phyloP scores from a whole-genome alignment of 1,140 invertebrate species.

The Pseudomyrmex pallidus region DNA sequence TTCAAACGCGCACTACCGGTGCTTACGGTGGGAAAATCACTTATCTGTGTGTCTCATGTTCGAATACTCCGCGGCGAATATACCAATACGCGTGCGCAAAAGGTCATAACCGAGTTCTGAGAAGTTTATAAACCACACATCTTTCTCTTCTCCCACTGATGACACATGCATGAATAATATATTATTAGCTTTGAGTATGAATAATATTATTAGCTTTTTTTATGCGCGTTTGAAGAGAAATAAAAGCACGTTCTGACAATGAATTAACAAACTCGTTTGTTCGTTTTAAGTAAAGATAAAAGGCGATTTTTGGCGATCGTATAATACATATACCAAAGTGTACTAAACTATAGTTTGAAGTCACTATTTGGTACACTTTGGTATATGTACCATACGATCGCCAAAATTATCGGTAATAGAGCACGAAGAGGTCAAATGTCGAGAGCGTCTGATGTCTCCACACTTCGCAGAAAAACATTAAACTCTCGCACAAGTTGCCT shows the following conservation, averaged over 20 bases:
- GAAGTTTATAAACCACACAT: slow-evolving; percentile 56
- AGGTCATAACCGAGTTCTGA: slow-evolving; percentile 53
- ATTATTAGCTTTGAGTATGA: slow-evolving; percentile 1
- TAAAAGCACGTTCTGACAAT: background rate
- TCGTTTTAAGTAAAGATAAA: background rate
- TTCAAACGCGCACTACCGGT: slow-evolving; percentile 61
- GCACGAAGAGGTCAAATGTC: too few relatives aligned
- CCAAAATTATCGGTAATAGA: too few relatives aligned
- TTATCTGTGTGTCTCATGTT: slow-evolving; percentile 57
- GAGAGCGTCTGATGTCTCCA: background rate
- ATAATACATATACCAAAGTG: too few relatives aligned
- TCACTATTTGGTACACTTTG: too few relatives aligned
- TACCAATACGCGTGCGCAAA: slow-evolving; percentile 54
- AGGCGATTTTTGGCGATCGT: too few relatives aligned
- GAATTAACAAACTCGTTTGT: too few relatives aligned
- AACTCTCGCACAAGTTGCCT: background rate
- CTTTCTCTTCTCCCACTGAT: background rate
- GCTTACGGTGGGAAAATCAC: slow-evolving; percentile 66
- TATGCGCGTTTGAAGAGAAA: slow-evolving; percentile 21
- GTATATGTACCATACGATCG: too few relatives aligned
- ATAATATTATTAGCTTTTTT: slow-evolving; percentile 38
- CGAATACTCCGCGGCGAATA: slow-evolving; percentile 57
- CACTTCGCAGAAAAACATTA: background rate
- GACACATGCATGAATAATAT: slow-evolving; percentile 50
- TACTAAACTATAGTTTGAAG: too few relatives aligned